phyloP scores from a whole-genome alignment of 2,113 vertebrate species.

The Telmatochromis brachygnathus region DNA sequence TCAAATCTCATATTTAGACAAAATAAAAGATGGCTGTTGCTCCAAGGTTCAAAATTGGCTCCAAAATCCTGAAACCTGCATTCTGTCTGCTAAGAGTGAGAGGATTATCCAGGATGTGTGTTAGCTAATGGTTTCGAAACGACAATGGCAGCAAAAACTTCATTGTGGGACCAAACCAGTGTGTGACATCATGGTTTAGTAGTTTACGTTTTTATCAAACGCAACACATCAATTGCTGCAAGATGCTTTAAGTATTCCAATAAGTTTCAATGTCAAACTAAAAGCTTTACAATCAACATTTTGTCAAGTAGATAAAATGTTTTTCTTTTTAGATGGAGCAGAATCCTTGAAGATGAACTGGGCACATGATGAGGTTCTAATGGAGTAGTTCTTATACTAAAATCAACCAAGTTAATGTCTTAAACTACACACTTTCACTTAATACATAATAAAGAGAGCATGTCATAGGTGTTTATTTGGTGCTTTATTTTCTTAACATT shows the following conservation, averaged over 20 bases:
- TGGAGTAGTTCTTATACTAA: not conserved
- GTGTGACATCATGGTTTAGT: not conserved
- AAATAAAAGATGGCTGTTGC: not conserved
- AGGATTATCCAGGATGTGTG: not conserved
- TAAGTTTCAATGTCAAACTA: not conserved
- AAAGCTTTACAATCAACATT: not conserved
- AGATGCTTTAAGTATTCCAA: not conserved
- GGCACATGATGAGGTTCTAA: not conserved
- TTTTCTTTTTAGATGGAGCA: not conserved
- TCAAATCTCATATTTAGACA: not conserved
- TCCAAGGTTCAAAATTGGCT: not conserved
- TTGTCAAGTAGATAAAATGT: not conserved
- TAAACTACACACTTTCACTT: not conserved
- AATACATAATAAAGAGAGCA: slow-evolving; percentile 13
- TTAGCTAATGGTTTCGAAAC: not conserved
- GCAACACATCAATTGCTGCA: not conserved
- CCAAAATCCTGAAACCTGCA: not conserved
- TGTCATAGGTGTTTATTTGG: not conserved
- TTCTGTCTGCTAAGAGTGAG: not conserved
- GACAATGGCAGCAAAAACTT: not conserved
- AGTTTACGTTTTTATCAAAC: not conserved
- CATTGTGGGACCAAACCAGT: not conserved
- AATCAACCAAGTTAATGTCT: not conserved
- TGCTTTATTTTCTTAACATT: not conserved
- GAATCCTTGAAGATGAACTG: not conserved